These are phyloP conservation scores for Coptodon rendalli DNA, from an alignment of 2,113 vertebrate species.

Conservation along the genomic window DNA sequence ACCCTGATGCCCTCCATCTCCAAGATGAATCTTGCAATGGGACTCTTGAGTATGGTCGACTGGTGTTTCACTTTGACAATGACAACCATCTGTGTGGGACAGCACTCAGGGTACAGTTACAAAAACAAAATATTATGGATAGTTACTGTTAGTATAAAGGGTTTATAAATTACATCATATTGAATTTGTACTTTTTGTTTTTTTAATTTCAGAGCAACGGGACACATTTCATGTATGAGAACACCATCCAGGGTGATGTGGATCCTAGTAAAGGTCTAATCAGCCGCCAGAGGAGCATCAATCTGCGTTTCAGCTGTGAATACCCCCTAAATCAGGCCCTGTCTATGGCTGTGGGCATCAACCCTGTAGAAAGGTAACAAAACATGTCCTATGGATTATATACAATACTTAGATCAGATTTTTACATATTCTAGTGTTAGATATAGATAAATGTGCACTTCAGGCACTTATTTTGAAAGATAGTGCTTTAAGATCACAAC, in stretches of 20 bases:
- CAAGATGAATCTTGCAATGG: slow-evolving; percentile 50
- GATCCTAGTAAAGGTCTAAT: slow-evolving; percentile 21
- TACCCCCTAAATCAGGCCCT: slow-evolving; percentile 34
- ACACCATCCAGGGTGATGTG: not conserved
- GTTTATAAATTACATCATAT: not conserved
- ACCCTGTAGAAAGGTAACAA: slow-evolving; percentile 54
- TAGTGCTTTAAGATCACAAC: not conserved
- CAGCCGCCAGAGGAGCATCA: slow-evolving; percentile 4
- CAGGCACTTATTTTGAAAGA: not conserved
- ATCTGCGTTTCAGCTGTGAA: slow-evolving; percentile 23
- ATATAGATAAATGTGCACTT: not conserved
- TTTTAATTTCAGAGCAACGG: slow-evolving; percentile 36
- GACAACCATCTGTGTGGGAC: slow-evolving; percentile 54
- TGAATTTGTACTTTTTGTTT: not conserved
- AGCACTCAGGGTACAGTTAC: slow-evolving; percentile 9
- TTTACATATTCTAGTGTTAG: not conserved
- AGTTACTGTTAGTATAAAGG: not conserved
- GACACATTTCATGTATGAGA: slow-evolving; percentile 48
- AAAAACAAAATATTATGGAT: not conserved
- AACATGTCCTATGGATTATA: not conserved
- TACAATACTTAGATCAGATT: not conserved
- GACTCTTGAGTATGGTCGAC: slow-evolving; percentile 33
- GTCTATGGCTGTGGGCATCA: slow-evolving; percentile 31
- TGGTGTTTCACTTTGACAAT: slow-evolving; percentile 59
- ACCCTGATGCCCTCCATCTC: slow-evolving; percentile 43